Percentiles rank a stretch among this genome's conserved stretches.
phyloP scores from a whole-genome alignment of 1,140 invertebrate genomes.

The Conus betulinus region DNA sequence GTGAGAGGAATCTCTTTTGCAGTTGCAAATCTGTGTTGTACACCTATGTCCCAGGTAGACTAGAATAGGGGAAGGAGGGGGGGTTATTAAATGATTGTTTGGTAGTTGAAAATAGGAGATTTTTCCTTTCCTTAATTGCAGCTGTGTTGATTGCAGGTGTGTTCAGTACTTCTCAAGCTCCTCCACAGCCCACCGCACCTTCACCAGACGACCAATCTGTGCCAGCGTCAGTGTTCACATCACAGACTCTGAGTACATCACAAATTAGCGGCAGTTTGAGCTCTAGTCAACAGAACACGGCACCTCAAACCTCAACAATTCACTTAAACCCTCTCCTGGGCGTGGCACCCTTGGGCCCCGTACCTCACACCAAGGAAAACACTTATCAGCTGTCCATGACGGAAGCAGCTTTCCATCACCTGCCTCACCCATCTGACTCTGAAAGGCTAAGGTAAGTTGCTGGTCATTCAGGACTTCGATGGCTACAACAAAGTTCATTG shows the following conservation, averaged over 20 bases:
- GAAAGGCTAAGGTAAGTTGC: constrained; percentile 84
- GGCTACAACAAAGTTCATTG: no score
- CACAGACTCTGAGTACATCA: constrained; percentile 53
- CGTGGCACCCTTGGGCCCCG: constrained; percentile 96
- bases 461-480: not conserved
- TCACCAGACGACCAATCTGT: constrained; percentile 55
- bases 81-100: not conserved
- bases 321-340: constrained; percentile 87
- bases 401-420: constrained; percentile 94
- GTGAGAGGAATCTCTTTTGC: no score
- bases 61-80: no score
- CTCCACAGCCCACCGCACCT: constrained; percentile 51
- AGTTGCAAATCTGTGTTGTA: no score
- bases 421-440: constrained; percentile 97
- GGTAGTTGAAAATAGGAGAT: not conserved
- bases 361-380: constrained; percentile 89
- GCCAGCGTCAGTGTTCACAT: constrained; percentile 42
- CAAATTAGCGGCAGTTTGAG: constrained; percentile 61
- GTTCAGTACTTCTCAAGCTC: constrained; percentile 49
- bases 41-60: no score
- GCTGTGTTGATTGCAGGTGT: constrained; percentile 40
- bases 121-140: not conserved
- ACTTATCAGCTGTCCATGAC: constrained; percentile 94
- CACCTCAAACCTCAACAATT: constrained; percentile 79
- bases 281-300: constrained; percentile 46